Evolutionary conservation across 2,797 vertebrate genomes (phyloP).

Genomic region (Neostethus bicornis): DNA sequence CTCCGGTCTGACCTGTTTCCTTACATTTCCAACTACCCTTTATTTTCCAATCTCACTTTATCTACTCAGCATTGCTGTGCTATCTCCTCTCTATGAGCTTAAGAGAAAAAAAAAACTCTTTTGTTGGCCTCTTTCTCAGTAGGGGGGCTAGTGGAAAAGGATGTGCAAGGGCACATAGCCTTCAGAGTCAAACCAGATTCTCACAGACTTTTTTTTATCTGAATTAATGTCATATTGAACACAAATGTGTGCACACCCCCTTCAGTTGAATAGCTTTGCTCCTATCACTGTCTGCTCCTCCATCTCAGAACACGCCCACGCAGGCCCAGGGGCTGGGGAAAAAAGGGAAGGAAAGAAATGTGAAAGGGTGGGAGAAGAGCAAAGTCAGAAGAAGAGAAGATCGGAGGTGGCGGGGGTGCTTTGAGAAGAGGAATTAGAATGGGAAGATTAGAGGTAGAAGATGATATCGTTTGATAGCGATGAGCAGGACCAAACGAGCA

Average conservation of each 20-base stretch:
- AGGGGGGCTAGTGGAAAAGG: conserved; percentile 64
- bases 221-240: conserved; percentile 65
- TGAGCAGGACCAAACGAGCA: conserved; percentile 79
- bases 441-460: conserved; percentile 72
- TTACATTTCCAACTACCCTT: conserved; percentile 16
- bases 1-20: conserved; percentile 28
- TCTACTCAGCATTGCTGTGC: conserved; percentile 53
- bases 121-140: conserved; percentile 54
- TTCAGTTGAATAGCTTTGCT: conserved; percentile 50
- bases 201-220: conserved; percentile 68
- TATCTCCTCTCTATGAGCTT: conserved; percentile 54
- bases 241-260: conserved; percentile 40
- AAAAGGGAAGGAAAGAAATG: conserved; percentile 19
- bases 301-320: conserved; percentile 59
- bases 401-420: conserved; percentile 44
- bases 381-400: conserved; percentile 42
- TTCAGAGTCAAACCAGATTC: conserved; percentile 69
- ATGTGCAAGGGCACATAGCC: conserved; percentile 70
- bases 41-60: conserved; percentile 47
- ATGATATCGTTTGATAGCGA: conserved; percentile 81
- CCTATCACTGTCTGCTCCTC: conserved; percentile 42
- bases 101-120: conserved; percentile 45
- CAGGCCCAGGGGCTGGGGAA: conserved; percentile 47
- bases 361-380: conserved; percentile 18
- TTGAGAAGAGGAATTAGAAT: conserved; percentile 65